Base-by-base conservation (phyloP, 1,140 invertebrate genomes). In the Microplitis demolitor region DNA sequence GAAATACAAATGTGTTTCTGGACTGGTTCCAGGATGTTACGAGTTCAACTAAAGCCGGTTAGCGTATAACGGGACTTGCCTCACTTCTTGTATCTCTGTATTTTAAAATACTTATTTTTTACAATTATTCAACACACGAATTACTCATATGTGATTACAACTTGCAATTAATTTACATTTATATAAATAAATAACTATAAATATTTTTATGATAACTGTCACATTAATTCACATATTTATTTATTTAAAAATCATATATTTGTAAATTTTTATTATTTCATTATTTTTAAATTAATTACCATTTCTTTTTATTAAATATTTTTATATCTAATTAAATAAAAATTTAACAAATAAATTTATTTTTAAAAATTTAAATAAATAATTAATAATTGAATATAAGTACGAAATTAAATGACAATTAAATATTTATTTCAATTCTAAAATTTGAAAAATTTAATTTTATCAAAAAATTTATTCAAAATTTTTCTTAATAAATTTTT, bases 21-120 rank as follows among this genome's bases (percentile, higher is more conserved):
- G 66, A 67, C 66, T 67, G 66, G 66, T 67, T 67, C 66, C 66
- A 50, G 16, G 66, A 67, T 67, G 51, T 11, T 33, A 54, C 51
- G 34, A 37, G 50, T 67, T 67, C 66, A 67, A 54, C 66, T 54
- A 5, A 39, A 67, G 66, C 66, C 66, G 66, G 66, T 67, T 39
- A 50, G 24, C 14, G 14, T 11, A 54, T 67, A 67, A 67, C 66
- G 66, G 66, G 51, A 67, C 66, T 67, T 31, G 34, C 62, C 13
- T 45, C 66, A 50, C 66, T 39, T 34, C 51, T 54, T 53, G 45
- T 9, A 6, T 54, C 45, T 14, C 51, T 54, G 66, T 67, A 54
- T 67, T 54, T 39, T 24, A 67, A 54, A 50, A 51, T 24, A 8
- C 33, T 31, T 9, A 16, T 37, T 64, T 14, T 8, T 34, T 39